Percentiles rank a stretch among this genome's conserved stretches.
These are phyloP conservation scores for Troides aeacus DNA, from an alignment of 2,888 invertebrate species.

Conservation along the genomic window DNA sequence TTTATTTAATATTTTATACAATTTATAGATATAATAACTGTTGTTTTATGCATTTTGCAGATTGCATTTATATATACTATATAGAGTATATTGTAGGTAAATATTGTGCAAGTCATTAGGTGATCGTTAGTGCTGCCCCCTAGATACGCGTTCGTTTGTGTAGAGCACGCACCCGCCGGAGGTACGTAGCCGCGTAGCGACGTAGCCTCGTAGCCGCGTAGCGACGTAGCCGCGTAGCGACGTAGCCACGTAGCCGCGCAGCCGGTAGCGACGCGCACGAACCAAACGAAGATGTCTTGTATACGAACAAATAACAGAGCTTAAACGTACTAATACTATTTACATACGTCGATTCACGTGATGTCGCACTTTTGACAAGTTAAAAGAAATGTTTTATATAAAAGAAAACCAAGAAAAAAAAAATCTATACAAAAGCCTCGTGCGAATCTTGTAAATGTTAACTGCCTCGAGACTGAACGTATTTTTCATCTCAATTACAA, in stretches of 20 bases:
- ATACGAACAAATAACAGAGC: constrained; percentile 79
- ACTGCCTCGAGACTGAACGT: constrained; percentile 64
- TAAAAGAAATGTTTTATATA: constrained; percentile 29
- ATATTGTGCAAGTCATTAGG: constrained; percentile 74
- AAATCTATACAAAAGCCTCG: background rate
- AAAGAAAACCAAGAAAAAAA: constrained; percentile 2
- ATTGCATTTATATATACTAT: constrained; percentile 79
- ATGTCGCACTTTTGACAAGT: constrained; percentile 37
- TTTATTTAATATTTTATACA: constrained; percentile 81
- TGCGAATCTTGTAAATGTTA: constrained; percentile 13
- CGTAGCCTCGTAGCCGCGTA: constrained; percentile 48
- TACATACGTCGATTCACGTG: constrained; percentile 58
- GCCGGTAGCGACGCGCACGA: constrained; percentile 47
- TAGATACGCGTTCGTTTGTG: constrained; percentile 57
- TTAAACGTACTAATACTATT: constrained; percentile 67
- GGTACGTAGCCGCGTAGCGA: constrained; percentile 37
- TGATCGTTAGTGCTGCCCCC: constrained; percentile 69
- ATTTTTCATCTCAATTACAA: constrained; percentile 54
- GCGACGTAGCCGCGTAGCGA: constrained; percentile 56
- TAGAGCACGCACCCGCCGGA: constrained; percentile 71
- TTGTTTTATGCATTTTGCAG: constrained; percentile 80
- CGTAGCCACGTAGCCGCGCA: constrained; percentile 48
- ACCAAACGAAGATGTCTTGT: constrained; percentile 64
- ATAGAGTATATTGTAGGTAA: constrained; percentile 78
- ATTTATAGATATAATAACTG: constrained; percentile 79